Evolutionary conservation across 2,888 invertebrate species (phyloP), one percentile per base, ranked within the genome.

Genomic region (Crepidodera aurea): DNA sequence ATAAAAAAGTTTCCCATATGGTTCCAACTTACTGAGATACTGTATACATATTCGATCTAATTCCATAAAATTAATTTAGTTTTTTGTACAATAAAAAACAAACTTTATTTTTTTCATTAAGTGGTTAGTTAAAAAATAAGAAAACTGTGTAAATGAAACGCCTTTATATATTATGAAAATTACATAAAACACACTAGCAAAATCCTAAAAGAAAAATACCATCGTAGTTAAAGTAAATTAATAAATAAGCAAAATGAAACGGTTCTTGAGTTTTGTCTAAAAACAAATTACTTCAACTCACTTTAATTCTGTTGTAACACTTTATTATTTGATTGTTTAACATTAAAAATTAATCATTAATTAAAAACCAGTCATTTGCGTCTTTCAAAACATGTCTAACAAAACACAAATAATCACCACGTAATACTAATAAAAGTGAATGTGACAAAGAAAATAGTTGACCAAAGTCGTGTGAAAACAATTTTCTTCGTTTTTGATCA

Each of bases 261-360:
- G 13, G 8, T 13, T 6, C 1, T 13, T 34, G 34, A 13, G 13
- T 34, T 34, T 13, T 34, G 34, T 34, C 13, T 34, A 34, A n/a
- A 34, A 34, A 34, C 34, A 34, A 34, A 34, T 34, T 32, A 32
- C 22, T 22, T 32, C 32, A 10, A 25, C 10, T 10, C 32, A 7
- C n/a, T 32, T 34, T 12, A 34, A 34, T 13, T 34, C 34, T 13
- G 2, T 13, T 13, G 13, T 13, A 4, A 6, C 25, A n/a, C 6
- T 25, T 25, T 25, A 29, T 37, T 37, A 40, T 16, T n/a, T 40
- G 40, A 40, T 40, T 44, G n/a, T 10, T 39, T 4, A 19, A 22
- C 51, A 54, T 54, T 54, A 54, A 54, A 54, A 54, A 54, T 54
- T 44, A 42, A 54, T 44, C 32, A 19, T 29, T 44, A 48, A 57